Evolutionary conservation across 1,140 invertebrate genomes (phyloP).

Genomic region (Dolichoris vasculosae): DNA sequence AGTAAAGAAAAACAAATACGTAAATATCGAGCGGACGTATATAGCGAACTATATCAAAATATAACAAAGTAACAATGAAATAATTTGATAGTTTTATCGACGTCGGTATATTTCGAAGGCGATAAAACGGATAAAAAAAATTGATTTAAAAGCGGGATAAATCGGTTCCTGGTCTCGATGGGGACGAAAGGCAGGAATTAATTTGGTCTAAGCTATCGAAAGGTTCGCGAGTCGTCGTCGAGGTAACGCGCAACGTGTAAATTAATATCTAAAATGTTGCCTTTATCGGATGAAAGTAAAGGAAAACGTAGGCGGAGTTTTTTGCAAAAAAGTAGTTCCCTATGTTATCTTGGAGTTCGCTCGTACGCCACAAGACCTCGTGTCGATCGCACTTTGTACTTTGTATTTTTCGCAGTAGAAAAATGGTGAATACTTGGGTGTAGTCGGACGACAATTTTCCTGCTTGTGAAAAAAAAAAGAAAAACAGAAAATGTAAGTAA

Average conservation of each 20-base stretch:
- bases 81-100: no score
- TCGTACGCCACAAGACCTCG: conserved; percentile 27
- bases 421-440: conserved; percentile 74
- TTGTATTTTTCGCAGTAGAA: conserved; percentile 56
- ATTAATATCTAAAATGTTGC: not conserved
- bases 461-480: conserved; percentile 2
- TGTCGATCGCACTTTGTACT: conserved; percentile 39
- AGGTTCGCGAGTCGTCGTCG: not conserved
- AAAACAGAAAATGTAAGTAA: conserved; percentile 36
- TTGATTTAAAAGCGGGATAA: not conserved
- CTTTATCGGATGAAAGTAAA: not conserved
- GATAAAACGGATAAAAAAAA: no score
- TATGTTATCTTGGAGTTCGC: conserved; percentile 17
- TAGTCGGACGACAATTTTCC: conserved; percentile 62
- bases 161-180: not conserved
- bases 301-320: not conserved
- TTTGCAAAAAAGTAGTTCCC: conserved; percentile 18
- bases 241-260: not conserved
- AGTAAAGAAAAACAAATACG: not conserved
- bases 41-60: not conserved
- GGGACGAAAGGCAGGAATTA: not conserved
- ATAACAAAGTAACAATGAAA: no score
- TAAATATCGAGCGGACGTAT: not conserved
- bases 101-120: no score
- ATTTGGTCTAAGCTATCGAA: not conserved